phyloP scores from a whole-genome alignment of 1,140 invertebrate genomes.

The Drosophila auraria region DNA sequence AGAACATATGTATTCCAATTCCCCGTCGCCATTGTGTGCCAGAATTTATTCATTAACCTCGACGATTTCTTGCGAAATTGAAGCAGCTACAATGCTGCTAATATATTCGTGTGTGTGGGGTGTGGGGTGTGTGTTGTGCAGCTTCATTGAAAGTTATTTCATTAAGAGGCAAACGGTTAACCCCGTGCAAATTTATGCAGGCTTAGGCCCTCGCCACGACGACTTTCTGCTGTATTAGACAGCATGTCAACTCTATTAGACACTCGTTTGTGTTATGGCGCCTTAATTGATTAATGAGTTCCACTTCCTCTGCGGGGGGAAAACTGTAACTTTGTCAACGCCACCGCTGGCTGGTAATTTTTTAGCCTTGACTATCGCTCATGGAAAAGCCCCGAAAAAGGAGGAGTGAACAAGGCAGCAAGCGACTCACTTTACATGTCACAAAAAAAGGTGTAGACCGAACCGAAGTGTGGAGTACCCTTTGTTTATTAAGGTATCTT shows the following conservation, averaged over 20 bases:
- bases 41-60: slow-evolving; percentile 52
- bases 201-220: slow-evolving; percentile 13
- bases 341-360: slow-evolving; percentile 58
- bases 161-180: slow-evolving; percentile 55
- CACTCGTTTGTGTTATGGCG: slow-evolving; percentile 59
- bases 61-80: slow-evolving; percentile 39
- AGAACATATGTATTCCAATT: slow-evolving; percentile 55
- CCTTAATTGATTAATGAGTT: slow-evolving; percentile 78
- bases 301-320: slow-evolving; percentile 8
- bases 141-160: slow-evolving; percentile 64
- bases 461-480: not conserved
- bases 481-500: not conserved
- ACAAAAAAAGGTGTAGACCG: not conserved
- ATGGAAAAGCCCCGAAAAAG: slow-evolving; percentile 15
- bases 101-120: slow-evolving; percentile 10
- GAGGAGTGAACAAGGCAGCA: slow-evolving; percentile 10
- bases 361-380: slow-evolving; percentile 56
- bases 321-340: slow-evolving; percentile 61
- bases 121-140: slow-evolving; percentile 3
- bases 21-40: slow-evolving; percentile 27
- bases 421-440: slow-evolving; percentile 40
- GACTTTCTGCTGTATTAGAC: slow-evolving; percentile 44
- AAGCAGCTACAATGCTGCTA: slow-evolving; percentile 45
- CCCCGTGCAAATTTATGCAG: slow-evolving; percentile 69
- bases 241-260: slow-evolving; percentile 66